Evolutionary conservation across 2,113 vertebrate genomes (phyloP).

Genomic region (Pogonocichla stellata): DNA sequence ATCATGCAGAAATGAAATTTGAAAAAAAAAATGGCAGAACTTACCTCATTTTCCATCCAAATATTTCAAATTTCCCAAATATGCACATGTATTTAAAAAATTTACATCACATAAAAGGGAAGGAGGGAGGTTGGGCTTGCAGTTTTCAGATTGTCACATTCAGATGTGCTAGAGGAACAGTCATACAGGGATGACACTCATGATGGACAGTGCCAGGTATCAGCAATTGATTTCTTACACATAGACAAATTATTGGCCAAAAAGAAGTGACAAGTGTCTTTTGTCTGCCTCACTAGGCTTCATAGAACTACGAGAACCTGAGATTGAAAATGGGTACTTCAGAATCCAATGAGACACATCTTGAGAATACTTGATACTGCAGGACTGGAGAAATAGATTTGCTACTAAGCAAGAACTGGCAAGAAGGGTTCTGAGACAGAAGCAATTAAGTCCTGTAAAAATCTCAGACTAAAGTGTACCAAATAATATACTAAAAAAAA

Average conservation of each 20-base stretch:
- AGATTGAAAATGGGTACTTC: not conserved
- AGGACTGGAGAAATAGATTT: not conserved
- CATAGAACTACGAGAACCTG: accelerated
- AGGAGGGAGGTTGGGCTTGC: not conserved
- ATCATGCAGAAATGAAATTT: not conserved
- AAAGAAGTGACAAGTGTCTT: not conserved
- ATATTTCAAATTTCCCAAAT: not conserved
- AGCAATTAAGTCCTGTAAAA: not conserved
- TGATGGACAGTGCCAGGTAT: not conserved
- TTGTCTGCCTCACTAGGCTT: not conserved
- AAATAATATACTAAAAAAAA: not conserved
- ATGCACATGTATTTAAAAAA: not conserved
- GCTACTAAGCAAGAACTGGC: not conserved
- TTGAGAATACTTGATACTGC: not conserved
- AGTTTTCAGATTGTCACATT: not conserved
- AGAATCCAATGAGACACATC: accelerated
- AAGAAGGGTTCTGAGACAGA: not conserved
- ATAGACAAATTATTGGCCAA: not conserved
- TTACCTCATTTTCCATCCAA: not conserved
- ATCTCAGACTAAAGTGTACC: not conserved
- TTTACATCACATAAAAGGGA: not conserved
- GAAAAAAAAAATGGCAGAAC: not conserved
- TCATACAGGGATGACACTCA: not conserved
- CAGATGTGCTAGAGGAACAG: not conserved
- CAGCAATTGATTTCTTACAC: not conserved